Evolutionary conservation across 2,797 vertebrate species (phyloP), one percentile per base, ranked within the genome.

Genomic region (Ctenopoma kingsleyae): DNA sequence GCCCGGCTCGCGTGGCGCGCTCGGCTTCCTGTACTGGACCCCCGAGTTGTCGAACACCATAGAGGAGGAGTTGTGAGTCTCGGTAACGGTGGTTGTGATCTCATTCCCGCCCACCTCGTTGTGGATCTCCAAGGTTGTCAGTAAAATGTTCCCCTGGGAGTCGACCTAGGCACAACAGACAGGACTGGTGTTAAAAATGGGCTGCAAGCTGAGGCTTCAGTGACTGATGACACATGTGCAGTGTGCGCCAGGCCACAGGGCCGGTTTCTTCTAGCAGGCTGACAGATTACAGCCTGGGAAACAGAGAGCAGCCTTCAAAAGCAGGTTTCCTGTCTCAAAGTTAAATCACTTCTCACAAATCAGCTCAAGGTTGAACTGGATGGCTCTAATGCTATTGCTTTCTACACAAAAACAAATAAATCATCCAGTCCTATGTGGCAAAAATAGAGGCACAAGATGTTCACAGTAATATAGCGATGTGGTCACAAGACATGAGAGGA

Each of bases 61-160:
- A 3, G 96, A 95, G 85, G 97, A 97, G 73, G 97, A 98, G 95
- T 99, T 99, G 87, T 95, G 94, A 40, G 92, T 89, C 63, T 99
- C 97, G 0, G 94, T 94, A 44, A 97, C 27, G 0, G 95, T 93
- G 50, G 96, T 96, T 5, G 95, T 94, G 64, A 97, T 87, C 91
- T 99, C 96, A 0, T 97, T 97, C 52, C 94, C 93, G 50, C 95
- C 94, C 85, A 99, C 95, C 83, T 99, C 98, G 0, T 98, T 99
- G 93, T 97, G 97, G 84, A 98, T 98, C 94, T 99, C 98, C 89
- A 99, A 93, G 0, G 97, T 96, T n/a, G 97, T 97, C 68, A 99
- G 90, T 70, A 99, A 90, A 87, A 99, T 98, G 63, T 99, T 99
- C 77, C 98, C 98, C 69, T 97, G 97, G 66, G 97, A 95, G 80